These are phyloP conservation scores for Diarsia brunnea DNA, from an alignment of 2,888 invertebrate genomes.

Conservation along the genomic window DNA sequence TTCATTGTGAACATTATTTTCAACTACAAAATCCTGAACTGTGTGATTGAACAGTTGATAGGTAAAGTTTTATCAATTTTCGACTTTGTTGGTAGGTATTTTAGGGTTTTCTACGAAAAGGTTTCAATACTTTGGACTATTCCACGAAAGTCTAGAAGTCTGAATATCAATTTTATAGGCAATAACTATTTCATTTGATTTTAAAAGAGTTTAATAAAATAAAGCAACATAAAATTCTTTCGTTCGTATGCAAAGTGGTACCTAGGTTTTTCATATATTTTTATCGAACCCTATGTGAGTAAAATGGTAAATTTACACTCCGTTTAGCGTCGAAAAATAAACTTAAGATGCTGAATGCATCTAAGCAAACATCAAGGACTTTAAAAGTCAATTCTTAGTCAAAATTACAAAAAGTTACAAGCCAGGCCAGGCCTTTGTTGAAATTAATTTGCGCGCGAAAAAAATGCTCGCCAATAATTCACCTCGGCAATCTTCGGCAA, in stretches of 20 bases:
- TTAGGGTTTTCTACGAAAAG: neutral
- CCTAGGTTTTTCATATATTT: neutral
- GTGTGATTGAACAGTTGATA: neutral
- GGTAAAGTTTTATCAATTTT: slow-evolving; percentile 1
- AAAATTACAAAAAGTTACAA: neutral
- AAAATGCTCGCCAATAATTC: slow-evolving; percentile 38
- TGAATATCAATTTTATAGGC: slow-evolving; percentile 31
- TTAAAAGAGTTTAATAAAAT: neutral
- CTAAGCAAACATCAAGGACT: neutral
- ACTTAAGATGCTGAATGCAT: neutral
- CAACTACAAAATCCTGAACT: neutral
- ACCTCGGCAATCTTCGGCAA: slow-evolving; percentile 50
- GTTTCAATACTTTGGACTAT: slow-evolving; percentile 8
- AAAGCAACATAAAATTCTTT: neutral
- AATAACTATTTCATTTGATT: slow-evolving; percentile 12
- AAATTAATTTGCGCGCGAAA: slow-evolving; percentile 47
- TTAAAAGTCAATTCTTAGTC: neutral
- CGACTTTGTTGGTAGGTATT: slow-evolving; percentile 1
- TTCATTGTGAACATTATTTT: slow-evolving; percentile 28
- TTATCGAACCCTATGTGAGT: neutral
- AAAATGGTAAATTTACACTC: neutral
- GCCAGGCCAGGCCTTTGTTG: neutral
- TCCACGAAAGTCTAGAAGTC: slow-evolving; percentile 1
- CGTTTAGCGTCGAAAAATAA: neutral
- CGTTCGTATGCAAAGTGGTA: neutral